Evolutionary conservation across 2,113 vertebrate species (phyloP).

Genomic region (Corydoras maculifer): DNA sequence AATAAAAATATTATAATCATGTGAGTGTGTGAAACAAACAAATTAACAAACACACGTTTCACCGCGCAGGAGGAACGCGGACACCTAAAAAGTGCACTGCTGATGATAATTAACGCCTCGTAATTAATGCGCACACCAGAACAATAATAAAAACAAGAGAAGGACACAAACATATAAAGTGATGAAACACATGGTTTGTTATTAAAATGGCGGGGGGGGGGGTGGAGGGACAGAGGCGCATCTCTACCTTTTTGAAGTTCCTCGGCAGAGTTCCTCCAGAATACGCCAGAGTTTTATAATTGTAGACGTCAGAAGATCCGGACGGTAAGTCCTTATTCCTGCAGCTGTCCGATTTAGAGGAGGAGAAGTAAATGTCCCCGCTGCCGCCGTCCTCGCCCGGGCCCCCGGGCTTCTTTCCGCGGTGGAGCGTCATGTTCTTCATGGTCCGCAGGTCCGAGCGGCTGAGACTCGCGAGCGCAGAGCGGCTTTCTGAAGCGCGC

Average conservation of each 20-base stretch:
- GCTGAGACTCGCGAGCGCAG: background rate
- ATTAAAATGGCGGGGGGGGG: no score
- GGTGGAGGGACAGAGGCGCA: no score
- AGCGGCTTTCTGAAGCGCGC: background rate
- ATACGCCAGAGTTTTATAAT: slow-evolving; percentile 77
- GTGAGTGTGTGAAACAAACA: no score
- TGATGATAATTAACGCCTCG: no score
- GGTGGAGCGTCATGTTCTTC: slow-evolving; percentile 66
- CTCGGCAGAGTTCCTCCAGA: slow-evolving; percentile 79
- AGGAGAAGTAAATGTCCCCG: slow-evolving; percentile 62
- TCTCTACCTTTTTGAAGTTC: slow-evolving; percentile 67
- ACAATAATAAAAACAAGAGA: no score
- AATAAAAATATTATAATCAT: no score
- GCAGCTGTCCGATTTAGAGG: slow-evolving; percentile 65
- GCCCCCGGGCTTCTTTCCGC: slow-evolving; percentile 61
- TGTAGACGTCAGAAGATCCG: slow-evolving; percentile 60
- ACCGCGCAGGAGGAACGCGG: no score
- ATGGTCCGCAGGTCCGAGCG: slow-evolving; percentile 4
- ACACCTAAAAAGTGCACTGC: no score
- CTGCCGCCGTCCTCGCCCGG: slow-evolving; percentile 52
- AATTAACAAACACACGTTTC: no score
- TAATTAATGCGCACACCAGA: no score
- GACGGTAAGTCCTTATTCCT: slow-evolving; percentile 42
- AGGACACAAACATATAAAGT: no score
- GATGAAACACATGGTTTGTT: no score